Evolutionary conservation across 2,113 vertebrate genomes (phyloP).

Genomic region (Misgurnus anguillicaudatus): DNA sequence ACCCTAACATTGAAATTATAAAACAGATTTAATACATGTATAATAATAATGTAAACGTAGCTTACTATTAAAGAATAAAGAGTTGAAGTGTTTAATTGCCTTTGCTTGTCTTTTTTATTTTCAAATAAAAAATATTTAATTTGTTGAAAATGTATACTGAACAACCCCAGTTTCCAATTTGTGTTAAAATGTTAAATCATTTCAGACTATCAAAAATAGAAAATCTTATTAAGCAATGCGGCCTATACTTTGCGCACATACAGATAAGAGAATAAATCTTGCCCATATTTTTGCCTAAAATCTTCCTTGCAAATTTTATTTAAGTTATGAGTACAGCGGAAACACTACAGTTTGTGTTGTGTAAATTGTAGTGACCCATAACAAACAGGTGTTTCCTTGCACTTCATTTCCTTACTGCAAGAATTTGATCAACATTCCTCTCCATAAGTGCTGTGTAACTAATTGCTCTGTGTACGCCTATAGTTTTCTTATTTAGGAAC

Average conservation of each 20-base stretch:
- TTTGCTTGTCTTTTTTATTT: background rate
- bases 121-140: background rate
- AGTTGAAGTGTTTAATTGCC: background rate
- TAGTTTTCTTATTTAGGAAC: constrained; percentile 13
- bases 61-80: background rate
- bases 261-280: no score
- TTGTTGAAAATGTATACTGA: background rate
- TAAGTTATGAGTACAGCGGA: constrained; percentile 46
- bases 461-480: constrained; percentile 10
- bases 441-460: constrained; percentile 17
- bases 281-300: background rate
- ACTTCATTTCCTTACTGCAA: constrained; percentile 28
- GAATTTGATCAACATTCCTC: constrained; percentile 29
- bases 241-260: no score
- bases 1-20: background rate
- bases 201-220: no score
- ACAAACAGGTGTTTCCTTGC: constrained; percentile 78
- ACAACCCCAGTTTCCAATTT: background rate
- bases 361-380: constrained; percentile 68
- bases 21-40: background rate
- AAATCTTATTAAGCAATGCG: no score
- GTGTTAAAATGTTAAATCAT: no score
- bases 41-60: background rate
- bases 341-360: constrained; percentile 61
- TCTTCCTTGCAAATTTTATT: constrained; percentile 1